Evolutionary conservation across 2,797 vertebrate species (phyloP).

Genomic region (Hemitrygon akajei): DNA sequence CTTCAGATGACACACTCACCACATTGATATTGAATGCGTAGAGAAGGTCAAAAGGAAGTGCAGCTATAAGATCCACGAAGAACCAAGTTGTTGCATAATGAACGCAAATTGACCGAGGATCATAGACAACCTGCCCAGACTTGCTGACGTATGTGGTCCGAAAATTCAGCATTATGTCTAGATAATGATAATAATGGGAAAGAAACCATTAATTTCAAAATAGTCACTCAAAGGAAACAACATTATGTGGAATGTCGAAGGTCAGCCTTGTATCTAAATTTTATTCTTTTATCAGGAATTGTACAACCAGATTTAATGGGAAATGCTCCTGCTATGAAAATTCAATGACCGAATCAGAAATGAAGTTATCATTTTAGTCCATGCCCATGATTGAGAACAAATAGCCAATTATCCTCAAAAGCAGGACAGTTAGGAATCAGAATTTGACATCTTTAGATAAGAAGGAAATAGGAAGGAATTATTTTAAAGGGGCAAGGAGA

Average conservation of each 20-base stretch:
- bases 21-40: conserved; percentile 46
- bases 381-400: background rate
- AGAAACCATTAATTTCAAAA: conserved; percentile 18
- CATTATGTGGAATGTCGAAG: background rate
- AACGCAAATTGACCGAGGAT: conserved; percentile 44
- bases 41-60: conserved; percentile 46
- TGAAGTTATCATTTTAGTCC: background rate
- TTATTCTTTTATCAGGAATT: background rate
- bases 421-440: no score
- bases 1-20: conserved; percentile 39
- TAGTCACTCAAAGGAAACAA: background rate
- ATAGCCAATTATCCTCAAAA: background rate
- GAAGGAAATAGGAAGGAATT: no score
- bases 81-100: conserved; percentile 46
- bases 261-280: background rate
- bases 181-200: conserved; percentile 5
- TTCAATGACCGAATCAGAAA: background rate
- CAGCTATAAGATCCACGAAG: conserved; percentile 46
- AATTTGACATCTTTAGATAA: no score
- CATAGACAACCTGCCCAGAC: conserved; percentile 44
- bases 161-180: conserved; percentile 45
- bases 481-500: no score
- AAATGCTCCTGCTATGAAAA: background rate
- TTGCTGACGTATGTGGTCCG: conserved; percentile 45
- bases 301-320: background rate